Percentiles rank a stretch among this genome's conserved stretches.
These are phyloP conservation scores for Meriones psammophilus DNA, from an alignment of 2,797 vertebrate species.

Conservation along the genomic window DNA sequence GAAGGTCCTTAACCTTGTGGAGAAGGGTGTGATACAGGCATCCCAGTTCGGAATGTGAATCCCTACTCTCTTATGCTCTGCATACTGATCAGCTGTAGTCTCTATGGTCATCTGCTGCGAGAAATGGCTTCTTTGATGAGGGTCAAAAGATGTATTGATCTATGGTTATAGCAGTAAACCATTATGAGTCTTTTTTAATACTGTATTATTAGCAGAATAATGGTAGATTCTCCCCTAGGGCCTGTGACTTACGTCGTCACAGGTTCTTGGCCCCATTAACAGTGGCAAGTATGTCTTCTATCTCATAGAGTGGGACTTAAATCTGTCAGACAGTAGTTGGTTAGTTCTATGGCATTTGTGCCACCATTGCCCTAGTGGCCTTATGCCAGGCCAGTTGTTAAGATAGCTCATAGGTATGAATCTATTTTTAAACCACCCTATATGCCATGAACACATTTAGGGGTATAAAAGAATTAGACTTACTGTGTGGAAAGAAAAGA, in stretches of 20 bases:
- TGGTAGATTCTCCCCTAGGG: not conserved
- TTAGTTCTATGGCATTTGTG: not conserved
- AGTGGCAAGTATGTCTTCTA: not conserved
- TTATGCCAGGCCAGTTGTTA: not conserved
- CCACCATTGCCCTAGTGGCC: not conserved
- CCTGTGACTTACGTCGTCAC: not conserved
- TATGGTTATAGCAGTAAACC: not conserved
- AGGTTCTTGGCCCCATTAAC: not conserved
- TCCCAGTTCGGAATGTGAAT: not conserved
- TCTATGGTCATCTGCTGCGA: not conserved
- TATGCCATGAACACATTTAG: slow-evolving; percentile 11
- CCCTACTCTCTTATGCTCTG: not conserved
- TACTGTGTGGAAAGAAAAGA: not conserved
- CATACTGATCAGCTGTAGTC: not conserved
- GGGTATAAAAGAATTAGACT: not conserved
- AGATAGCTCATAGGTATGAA: not conserved
- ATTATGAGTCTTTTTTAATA: not conserved
- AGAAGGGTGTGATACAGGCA: not conserved
- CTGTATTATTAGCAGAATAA: not conserved
- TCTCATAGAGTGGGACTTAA: not conserved
- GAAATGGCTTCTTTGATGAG: not conserved
- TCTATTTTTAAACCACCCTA: slow-evolving; percentile 12
- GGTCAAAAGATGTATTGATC: not conserved
- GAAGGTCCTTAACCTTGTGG: not conserved
- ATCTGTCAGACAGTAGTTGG: not conserved